Conservation (phyloP, 1,140 invertebrate species). For the Drosophila rhopaloa region DNA sequence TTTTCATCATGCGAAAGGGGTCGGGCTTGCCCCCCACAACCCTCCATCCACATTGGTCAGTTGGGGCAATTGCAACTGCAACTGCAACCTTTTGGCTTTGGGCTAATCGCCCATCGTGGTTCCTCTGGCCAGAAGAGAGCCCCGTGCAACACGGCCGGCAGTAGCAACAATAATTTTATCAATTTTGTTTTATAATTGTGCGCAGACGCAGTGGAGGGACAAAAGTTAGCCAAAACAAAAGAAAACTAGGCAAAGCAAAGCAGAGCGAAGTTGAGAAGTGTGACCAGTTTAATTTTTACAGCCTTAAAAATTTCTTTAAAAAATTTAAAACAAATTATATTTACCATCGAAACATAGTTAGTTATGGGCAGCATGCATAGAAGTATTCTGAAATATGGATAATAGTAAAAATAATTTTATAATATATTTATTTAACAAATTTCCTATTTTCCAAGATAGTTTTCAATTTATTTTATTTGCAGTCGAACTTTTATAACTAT, state of each 20-base stretch:
- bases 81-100: slow-evolving; percentile 67
- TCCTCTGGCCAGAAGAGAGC: slow-evolving; percentile 9
- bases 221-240: slow-evolving; percentile 38
- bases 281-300: slow-evolving; percentile 19
- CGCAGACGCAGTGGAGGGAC: slow-evolving; percentile 55
- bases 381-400: too few species aligned
- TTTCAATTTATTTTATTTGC: too few species aligned
- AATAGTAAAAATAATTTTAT: too few species aligned
- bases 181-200: slow-evolving; percentile 83
- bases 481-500: too few species aligned
- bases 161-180: slow-evolving; percentile 77
- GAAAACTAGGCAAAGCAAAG: slow-evolving; percentile 21
- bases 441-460: too few species aligned
- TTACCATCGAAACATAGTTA: too few species aligned
- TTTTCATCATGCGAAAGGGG: slow-evolving; percentile 76
- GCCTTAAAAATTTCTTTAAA: too few species aligned
- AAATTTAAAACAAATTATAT: too few species aligned
- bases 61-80: slow-evolving; percentile 39
- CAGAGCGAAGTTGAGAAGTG: slow-evolving; percentile 10
- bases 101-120: slow-evolving; percentile 74
- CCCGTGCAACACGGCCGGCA: not conserved
- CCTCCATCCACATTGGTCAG: slow-evolving; percentile 43
- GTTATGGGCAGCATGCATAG: too few species aligned
- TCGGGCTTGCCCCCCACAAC: slow-evolving; percentile 15
- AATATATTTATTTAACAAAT: too few species aligned